A percentile compares a stretch with the other conserved stretches of the same genome.
Conservation (phyloP, 2,113 vertebrate species). For the Fulmarus glacialis region DNA sequence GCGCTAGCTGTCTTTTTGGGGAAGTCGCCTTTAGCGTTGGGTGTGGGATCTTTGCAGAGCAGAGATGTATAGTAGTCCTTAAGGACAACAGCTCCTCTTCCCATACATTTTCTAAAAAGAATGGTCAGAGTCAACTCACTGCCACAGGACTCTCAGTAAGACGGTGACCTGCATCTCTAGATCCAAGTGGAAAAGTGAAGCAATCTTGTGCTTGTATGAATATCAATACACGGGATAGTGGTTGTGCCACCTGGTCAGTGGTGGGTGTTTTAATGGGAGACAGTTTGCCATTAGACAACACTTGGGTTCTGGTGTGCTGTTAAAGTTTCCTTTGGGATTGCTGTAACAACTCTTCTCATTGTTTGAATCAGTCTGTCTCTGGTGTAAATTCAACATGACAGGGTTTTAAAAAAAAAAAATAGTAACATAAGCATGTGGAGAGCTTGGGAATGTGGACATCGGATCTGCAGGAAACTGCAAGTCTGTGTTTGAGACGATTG, state of each 20-base stretch:
- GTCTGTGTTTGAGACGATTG: background rate
- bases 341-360: background rate
- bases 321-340: background rate
- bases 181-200: background rate
- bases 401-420: background rate
- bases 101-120: background rate
- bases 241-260: accelerated
- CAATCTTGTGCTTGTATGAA: accelerated
- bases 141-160: background rate
- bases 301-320: background rate
- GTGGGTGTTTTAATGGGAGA: background rate
- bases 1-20: background rate
- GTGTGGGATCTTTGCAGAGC: background rate
- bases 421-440: background rate
- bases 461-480: background rate
- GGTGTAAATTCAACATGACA: background rate
- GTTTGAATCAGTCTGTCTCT: background rate
- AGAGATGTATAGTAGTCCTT: background rate
- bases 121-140: background rate
- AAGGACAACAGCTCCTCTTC: background rate
- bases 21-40: accelerated
- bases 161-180: background rate
- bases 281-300: background rate
- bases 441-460: background rate
- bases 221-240: accelerated